Evolutionary conservation across 2,113 vertebrate species (phyloP).

Genomic region (Antechinus stuartii): DNA sequence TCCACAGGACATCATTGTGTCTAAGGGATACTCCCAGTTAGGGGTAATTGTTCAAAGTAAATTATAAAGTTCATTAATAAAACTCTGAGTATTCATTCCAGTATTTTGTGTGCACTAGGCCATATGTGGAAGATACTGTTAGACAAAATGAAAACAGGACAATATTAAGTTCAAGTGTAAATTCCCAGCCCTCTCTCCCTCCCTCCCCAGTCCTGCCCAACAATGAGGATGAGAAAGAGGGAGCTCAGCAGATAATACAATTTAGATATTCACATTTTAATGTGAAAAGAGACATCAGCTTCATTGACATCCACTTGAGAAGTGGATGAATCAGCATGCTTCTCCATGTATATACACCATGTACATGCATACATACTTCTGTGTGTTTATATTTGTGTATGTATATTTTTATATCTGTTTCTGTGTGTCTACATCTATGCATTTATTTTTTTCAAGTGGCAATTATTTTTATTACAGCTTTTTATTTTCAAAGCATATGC

Average conservation of each 20-base stretch:
- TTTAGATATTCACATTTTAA: neutral
- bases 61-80: neutral
- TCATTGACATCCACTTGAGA: neutral
- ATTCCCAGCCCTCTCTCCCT: neutral
- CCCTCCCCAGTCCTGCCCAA: neutral
- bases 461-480: too few relatives aligned
- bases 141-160: neutral
- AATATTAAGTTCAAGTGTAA: neutral
- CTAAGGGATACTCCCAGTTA: neutral
- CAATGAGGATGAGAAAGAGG: too few relatives aligned
- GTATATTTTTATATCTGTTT: neutral
- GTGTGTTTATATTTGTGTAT: neutral
- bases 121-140: neutral
- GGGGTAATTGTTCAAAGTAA: neutral
- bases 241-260: neutral
- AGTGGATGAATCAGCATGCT: neutral
- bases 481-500: too few relatives aligned
- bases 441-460: too few relatives aligned
- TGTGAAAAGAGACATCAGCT: neutral
- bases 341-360: too few relatives aligned
- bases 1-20: conserved; percentile 10
- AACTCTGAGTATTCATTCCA: neutral
- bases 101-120: neutral
- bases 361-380: neutral
- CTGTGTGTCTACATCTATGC: too few relatives aligned